Evolutionary conservation across 2,888 invertebrate species (phyloP).

Genomic region (Drosophila borborema): DNA sequence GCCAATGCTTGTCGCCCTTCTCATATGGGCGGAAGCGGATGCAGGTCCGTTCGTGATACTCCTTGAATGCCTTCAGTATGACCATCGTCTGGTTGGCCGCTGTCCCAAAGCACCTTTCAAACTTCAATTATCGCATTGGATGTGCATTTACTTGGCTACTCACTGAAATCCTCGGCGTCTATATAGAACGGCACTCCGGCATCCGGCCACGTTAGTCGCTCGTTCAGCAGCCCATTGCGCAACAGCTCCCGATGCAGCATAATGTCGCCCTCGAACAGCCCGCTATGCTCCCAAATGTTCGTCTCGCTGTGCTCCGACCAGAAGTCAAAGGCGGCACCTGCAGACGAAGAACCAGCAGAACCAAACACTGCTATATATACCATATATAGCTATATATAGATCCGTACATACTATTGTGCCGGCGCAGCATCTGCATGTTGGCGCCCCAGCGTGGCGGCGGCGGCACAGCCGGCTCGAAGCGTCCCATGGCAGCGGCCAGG

Average conservation of each 20-base stretch:
- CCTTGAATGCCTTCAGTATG: constrained; percentile 87
- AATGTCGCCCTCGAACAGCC: constrained; percentile 88
- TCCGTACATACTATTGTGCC: constrained; percentile 81
- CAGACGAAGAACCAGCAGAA: constrained; percentile 7
- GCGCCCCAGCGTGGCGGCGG: constrained; percentile 79
- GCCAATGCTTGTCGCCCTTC: constrained; percentile 87
- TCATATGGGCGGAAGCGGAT: constrained; percentile 88
- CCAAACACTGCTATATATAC: not conserved
- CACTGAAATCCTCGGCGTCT: constrained; percentile 86
- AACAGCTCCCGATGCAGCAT: constrained; percentile 85
- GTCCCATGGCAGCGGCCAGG: constrained; percentile 15
- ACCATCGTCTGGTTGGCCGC: constrained; percentile 85
- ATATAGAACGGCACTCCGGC: constrained; percentile 87
- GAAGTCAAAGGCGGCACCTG: constrained; percentile 83
- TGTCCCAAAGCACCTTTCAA: constrained; percentile 57
- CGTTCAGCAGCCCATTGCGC: constrained; percentile 85
- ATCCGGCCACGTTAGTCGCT: constrained; percentile 86
- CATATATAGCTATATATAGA: no score
- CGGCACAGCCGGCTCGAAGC: constrained; percentile 72
- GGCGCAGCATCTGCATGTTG: constrained; percentile 80
- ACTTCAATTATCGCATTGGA: constrained; percentile 22
- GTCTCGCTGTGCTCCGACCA: constrained; percentile 86
- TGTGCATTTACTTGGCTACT: constrained; percentile 59
- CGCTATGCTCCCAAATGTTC: constrained; percentile 87
- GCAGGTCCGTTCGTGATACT: constrained; percentile 88